phyloP scores from a whole-genome alignment of 2,888 invertebrate genomes.

The Alloplasta piceator region DNA sequence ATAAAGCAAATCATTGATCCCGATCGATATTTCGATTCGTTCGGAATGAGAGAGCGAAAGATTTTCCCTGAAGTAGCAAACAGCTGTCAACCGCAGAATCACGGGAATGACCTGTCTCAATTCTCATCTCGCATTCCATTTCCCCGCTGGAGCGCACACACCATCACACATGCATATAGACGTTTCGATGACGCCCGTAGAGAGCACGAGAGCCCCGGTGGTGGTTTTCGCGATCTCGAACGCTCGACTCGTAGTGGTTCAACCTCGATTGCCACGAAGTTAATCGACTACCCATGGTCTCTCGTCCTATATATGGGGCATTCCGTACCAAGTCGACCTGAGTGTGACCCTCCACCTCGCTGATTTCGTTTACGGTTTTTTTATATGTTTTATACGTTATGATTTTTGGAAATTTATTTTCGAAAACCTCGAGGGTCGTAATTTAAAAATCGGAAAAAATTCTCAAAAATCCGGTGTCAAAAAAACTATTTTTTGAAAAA shows the following conservation, averaged over 20 bases:
- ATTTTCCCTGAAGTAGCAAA: neutral
- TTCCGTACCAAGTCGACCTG: too few species aligned
- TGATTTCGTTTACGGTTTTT: too few species aligned
- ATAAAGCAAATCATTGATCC: too few species aligned
- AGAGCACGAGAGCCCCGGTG: conserved; percentile 1
- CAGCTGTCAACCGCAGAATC: conserved; percentile 19
- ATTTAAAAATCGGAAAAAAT: too few species aligned
- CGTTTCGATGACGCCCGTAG: neutral
- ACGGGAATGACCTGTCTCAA: conserved; percentile 49
- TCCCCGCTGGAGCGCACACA: conserved; percentile 13
- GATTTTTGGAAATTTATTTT: too few species aligned
- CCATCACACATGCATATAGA: neutral
- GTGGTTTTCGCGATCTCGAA: conserved; percentile 47
- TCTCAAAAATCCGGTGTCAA: too few species aligned
- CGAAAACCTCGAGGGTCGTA: too few species aligned
- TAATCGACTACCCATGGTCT: conserved; percentile 57
- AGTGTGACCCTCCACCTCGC: too few species aligned
- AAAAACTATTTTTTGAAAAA: too few species aligned
- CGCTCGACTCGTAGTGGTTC: conserved; percentile 15
- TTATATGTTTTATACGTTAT: too few species aligned
- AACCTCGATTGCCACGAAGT: conserved; percentile 59
- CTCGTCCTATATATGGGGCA: too few species aligned
- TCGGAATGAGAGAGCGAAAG: neutral
- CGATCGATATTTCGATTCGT: too few species aligned
- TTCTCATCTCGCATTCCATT: conserved; percentile 54